Evolutionary conservation across 2,113 vertebrate species (phyloP).

Genomic region (Colossoma macropomum): DNA sequence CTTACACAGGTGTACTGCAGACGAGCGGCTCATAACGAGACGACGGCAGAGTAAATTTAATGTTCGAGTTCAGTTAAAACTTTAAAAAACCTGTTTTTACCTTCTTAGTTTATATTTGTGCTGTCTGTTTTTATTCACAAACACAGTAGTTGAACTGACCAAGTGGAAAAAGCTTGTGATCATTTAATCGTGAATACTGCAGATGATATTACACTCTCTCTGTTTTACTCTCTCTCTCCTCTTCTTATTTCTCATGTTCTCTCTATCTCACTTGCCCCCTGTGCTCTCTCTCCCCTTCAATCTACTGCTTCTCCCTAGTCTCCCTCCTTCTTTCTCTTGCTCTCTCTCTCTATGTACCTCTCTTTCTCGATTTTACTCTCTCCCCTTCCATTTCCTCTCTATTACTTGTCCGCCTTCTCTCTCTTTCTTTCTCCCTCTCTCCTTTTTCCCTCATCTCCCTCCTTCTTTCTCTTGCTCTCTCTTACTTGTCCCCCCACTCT

Average conservation of each 20-base stretch:
- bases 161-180: neutral
- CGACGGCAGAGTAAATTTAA: neutral
- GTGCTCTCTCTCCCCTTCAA: neutral
- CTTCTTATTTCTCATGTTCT: neutral
- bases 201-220: constrained; percentile 9
- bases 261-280: neutral
- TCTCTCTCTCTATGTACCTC: neutral
- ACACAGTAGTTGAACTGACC: neutral
- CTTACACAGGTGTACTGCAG: neutral
- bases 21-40: neutral
- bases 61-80: neutral
- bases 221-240: neutral
- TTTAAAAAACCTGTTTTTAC: neutral
- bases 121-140: neutral
- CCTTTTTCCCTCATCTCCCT: neutral
- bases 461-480: neutral
- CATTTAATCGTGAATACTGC: constrained; percentile 31
- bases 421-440: neutral
- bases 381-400: neutral
- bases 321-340: neutral
- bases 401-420: neutral
- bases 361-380: constrained; percentile 1
- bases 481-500: neutral
- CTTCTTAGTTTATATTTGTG: neutral
- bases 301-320: neutral